These are phyloP conservation scores for Drosophila sordidapex DNA, from an alignment of 2,888 invertebrate genomes.

Conservation along the genomic window DNA sequence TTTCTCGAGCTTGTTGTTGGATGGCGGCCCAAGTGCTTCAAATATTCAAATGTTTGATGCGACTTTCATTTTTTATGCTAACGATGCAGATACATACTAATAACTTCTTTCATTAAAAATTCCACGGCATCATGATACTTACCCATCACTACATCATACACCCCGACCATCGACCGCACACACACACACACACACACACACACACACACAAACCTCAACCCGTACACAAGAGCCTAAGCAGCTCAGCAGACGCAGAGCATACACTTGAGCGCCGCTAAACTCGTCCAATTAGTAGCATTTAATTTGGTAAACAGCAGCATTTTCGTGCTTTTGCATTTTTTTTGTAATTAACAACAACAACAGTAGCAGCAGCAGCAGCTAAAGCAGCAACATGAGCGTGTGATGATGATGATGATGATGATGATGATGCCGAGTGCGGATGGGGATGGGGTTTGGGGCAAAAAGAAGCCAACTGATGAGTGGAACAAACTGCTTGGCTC, in stretches of 20 bases:
- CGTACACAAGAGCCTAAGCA: slow-evolving; percentile 51
- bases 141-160: slow-evolving; percentile 20
- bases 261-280: slow-evolving; percentile 79
- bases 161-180: slow-evolving; percentile 2
- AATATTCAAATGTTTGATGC: slow-evolving; percentile 45
- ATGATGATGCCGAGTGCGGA: slow-evolving; percentile 13
- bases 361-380: slow-evolving; percentile 22
- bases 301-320: slow-evolving; percentile 80
- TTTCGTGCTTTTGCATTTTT: slow-evolving; percentile 80
- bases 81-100: slow-evolving; percentile 80
- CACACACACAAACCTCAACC: slow-evolving; percentile 1
- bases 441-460: neutral
- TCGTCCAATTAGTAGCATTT: slow-evolving; percentile 81
- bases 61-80: slow-evolving; percentile 74
- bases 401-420: slow-evolving; percentile 18
- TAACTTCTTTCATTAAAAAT: slow-evolving; percentile 80
- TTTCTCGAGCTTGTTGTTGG: neutral
- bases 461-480: slow-evolving; percentile 46
- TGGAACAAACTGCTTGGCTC: slow-evolving; percentile 49
- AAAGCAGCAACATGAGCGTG: slow-evolving; percentile 29
- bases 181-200: slow-evolving; percentile 8
- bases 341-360: slow-evolving; percentile 73
- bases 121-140: slow-evolving; percentile 64
- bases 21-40: slow-evolving; percentile 11
- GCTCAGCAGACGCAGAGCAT: slow-evolving; percentile 63